phyloP scores from a whole-genome alignment of 37 sponge, comb jelly and placozoan species.

The Dysidea cf. avara region DNA sequence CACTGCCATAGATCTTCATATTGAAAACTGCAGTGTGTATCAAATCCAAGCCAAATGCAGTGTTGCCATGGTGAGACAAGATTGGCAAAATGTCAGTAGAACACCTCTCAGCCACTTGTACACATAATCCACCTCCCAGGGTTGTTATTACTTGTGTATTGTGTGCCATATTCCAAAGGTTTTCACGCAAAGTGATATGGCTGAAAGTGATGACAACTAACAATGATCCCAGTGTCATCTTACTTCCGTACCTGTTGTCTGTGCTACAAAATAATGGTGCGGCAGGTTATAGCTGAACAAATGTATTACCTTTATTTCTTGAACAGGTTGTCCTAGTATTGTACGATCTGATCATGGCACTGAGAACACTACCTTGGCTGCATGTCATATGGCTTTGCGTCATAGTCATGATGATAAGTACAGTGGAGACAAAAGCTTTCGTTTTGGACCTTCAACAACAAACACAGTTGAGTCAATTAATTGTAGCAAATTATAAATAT shows the following conservation, averaged over 20 bases:
- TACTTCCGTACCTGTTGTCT: conserved; percentile 18
- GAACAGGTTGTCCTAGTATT: conserved; percentile 31
- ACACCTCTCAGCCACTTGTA: no score
- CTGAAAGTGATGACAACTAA: conserved; percentile 30
- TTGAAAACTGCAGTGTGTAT: no score
- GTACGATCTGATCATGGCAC: conserved; percentile 32
- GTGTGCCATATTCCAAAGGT: no score
- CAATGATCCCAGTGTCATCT: conserved; percentile 28
- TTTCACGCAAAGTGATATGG: conserved; percentile 34
- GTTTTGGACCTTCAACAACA: conserved; percentile 31
- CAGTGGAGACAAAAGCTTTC: conserved; percentile 34
- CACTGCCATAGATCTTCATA: no score
- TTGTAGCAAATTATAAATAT: no score
- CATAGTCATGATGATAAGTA: conserved; percentile 11
- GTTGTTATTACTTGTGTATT: no score
- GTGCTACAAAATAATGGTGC: conserved; percentile 14
- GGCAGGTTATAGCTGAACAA: no score
- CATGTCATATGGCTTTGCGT: conserved; percentile 30
- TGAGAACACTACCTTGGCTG: no score
- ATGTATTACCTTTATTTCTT: not conserved
- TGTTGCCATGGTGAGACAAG: no score
- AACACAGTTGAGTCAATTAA: conserved; percentile 38
- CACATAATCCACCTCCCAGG: no score
- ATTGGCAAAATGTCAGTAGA: no score
- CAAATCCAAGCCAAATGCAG: no score